Percentiles rank a stretch among this genome's conserved stretches.
Conservation (phyloP, 1,140 invertebrate species). For the Eriosoma lanigerum region DNA sequence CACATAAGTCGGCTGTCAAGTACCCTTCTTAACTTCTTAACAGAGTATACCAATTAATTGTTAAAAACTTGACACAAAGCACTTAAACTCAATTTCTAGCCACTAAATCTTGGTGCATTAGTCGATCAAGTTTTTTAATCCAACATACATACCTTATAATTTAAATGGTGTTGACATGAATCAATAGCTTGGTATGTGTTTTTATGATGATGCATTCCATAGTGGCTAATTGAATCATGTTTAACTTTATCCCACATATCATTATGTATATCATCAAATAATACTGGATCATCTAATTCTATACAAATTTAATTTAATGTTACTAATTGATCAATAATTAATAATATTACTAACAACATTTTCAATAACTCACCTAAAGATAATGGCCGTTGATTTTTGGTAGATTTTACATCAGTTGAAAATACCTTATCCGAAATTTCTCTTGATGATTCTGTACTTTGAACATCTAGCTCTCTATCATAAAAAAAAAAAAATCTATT, state of each 20-base stretch:
- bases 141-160: conserved; percentile 33
- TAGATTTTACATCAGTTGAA: conserved; percentile 66
- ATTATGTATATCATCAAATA: conserved; percentile 46
- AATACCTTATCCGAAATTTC: conserved; percentile 69
- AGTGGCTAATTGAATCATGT: conserved; percentile 41
- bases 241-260: conserved; percentile 49
- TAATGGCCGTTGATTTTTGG: conserved; percentile 58
- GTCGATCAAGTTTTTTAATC: no score
- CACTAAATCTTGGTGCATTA: no score
- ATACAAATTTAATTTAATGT: background rate
- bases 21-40: no score
- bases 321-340: no score
- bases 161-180: conserved; percentile 43
- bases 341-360: no score
- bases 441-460: conserved; percentile 54
- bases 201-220: conserved; percentile 44
- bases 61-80: no score
- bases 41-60: no score
- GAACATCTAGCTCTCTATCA: conserved; percentile 26
- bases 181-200: conserved; percentile 40
- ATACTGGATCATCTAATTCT: conserved; percentile 47
- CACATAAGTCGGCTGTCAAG: no score
- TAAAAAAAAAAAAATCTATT: background rate
- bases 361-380: conserved; percentile 50
- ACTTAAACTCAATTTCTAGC: no score